These are phyloP conservation scores for Noctilio leporinus DNA, from an alignment of 2,113 vertebrate genomes.

Conservation along the genomic window DNA sequence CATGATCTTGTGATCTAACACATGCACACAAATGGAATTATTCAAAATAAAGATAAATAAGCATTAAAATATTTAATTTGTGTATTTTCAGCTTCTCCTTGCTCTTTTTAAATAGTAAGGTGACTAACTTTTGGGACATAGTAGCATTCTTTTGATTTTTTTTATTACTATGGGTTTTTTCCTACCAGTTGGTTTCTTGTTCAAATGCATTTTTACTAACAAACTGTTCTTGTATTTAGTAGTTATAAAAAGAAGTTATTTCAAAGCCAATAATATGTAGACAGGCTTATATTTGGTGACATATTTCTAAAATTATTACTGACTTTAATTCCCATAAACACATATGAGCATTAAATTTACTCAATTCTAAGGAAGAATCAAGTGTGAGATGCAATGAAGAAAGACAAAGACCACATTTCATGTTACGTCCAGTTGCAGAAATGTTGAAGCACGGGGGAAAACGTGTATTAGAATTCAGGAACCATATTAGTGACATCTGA, in stretches of 20 bases:
- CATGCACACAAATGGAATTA: conserved; percentile 28
- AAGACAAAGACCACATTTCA: background rate
- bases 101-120: conserved; percentile 3
- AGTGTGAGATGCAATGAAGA: background rate
- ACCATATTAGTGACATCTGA: background rate
- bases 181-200: background rate
- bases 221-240: background rate
- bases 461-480: background rate
- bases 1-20: conserved; percentile 35
- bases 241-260: background rate
- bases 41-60: conserved; percentile 56
- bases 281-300: background rate
- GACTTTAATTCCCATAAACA: background rate
- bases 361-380: background rate
- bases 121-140: conserved; percentile 12
- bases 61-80: background rate
- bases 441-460: background rate
- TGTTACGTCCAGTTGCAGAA: background rate
- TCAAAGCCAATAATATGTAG: background rate
- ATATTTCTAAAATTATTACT: conserved; percentile 17
- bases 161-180: background rate
- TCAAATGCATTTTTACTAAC: background rate
- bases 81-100: conserved; percentile 1
- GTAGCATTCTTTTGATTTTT: conserved; percentile 12
- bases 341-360: background rate